These are phyloP conservation scores for Akabosia matsudoensis DNA, from an alignment of 1,140 invertebrate species.

Conservation along the genomic window DNA sequence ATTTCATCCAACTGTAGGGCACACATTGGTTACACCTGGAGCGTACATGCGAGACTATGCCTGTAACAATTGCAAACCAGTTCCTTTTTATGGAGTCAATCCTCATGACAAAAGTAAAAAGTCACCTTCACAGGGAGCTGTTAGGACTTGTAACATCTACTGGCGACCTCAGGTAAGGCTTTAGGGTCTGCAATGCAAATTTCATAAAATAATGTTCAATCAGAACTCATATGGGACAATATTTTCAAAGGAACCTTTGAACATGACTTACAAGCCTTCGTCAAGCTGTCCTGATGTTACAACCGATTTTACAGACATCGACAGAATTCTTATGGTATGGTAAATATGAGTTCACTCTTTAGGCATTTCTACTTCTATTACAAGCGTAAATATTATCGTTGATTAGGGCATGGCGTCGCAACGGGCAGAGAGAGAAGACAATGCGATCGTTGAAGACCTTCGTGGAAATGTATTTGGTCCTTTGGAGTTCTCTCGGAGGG, in stretches of 20 bases:
- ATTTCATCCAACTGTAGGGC: slow-evolving; percentile 45
- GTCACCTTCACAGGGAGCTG: slow-evolving; percentile 48
- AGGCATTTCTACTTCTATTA: too few relatives aligned
- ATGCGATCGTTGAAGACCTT: slow-evolving; percentile 64
- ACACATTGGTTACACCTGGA: slow-evolving; percentile 60
- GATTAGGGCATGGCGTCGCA: slow-evolving; percentile 60
- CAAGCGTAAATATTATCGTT: too few relatives aligned
- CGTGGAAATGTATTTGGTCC: slow-evolving; percentile 63
- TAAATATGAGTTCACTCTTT: not conserved
- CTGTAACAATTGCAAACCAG: slow-evolving; percentile 31
- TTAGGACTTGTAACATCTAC: slow-evolving; percentile 65
- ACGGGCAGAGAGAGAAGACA: slow-evolving; percentile 63
- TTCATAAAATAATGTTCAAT: slow-evolving; percentile 42
- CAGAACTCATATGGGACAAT: not conserved
- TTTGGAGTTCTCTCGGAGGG: slow-evolving; percentile 61
- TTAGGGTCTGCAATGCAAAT: not conserved
- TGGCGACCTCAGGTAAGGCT: slow-evolving; percentile 58
- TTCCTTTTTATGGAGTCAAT: slow-evolving; percentile 34
- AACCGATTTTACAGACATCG: slow-evolving; percentile 54
- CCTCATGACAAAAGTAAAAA: not conserved
- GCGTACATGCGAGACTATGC: slow-evolving; percentile 49
- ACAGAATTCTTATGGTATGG: slow-evolving; percentile 57
- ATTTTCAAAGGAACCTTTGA: slow-evolving; percentile 39
- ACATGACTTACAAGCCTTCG: slow-evolving; percentile 32
- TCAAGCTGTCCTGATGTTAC: not conserved